These are phyloP conservation scores for Zosterops pallidus DNA, from an alignment of 2,113 vertebrate genomes.

Conservation along the genomic window DNA sequence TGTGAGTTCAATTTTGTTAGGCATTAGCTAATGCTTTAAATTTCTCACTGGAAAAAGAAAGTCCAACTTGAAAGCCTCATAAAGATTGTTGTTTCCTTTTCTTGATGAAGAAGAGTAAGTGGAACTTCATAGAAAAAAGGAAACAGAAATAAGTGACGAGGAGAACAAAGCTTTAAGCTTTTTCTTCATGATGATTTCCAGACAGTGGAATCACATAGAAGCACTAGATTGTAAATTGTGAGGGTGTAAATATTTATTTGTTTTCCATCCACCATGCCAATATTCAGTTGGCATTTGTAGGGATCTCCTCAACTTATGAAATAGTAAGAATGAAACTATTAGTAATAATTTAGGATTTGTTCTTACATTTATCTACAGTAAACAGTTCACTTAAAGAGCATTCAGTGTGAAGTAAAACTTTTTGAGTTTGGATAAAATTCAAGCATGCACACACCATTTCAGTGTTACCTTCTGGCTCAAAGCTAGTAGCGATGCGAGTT, in stretches of 20 bases:
- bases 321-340: background rate
- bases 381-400: background rate
- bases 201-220: background rate
- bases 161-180: background rate
- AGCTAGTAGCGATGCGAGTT: background rate
- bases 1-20: background rate
- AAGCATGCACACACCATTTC: fast-evolving
- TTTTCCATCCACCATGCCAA: background rate
- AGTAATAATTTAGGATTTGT: background rate
- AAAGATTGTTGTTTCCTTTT: background rate
- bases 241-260: background rate
- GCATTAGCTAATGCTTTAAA: background rate
- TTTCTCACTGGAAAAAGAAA: background rate
- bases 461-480: background rate
- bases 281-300: background rate
- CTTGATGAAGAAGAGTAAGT: background rate
- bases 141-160: background rate
- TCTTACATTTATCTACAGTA: background rate
- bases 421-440: background rate
- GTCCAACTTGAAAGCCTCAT: background rate
- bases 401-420: background rate
- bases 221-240: background rate
- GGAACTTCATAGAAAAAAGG: background rate
- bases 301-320: background rate
- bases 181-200: background rate